Evolutionary conservation across 2,888 invertebrate genomes (phyloP).

Genomic region (Philonicus albiceps): DNA sequence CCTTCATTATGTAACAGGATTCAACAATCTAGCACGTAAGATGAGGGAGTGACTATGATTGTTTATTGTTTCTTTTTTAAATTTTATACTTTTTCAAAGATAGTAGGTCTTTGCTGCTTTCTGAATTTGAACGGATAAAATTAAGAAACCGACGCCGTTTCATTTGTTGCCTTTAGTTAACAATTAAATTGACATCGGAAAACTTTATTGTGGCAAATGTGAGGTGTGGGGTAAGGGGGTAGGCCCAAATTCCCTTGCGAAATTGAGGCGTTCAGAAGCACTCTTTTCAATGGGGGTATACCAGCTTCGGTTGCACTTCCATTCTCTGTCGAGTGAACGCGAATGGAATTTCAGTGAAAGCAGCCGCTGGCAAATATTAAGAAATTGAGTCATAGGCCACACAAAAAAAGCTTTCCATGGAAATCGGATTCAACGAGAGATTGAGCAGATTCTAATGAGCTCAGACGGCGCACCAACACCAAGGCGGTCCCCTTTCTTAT

Average conservation of each 20-base stretch:
- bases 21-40: background rate
- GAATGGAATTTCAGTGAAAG: slow-evolving; percentile 35
- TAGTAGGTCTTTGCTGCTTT: background rate
- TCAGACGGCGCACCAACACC: background rate
- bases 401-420: slow-evolving; percentile 25
- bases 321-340: background rate
- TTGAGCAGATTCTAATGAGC: background rate
- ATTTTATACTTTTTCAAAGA: background rate
- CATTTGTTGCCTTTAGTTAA: background rate
- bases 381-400: slow-evolving; percentile 30
- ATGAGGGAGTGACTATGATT: background rate
- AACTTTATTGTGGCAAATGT: background rate
- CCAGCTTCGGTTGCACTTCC: background rate
- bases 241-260: background rate
- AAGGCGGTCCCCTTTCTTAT: background rate
- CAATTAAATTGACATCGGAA: background rate
- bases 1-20: background rate
- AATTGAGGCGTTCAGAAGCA: background rate
- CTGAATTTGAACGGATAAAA: background rate
- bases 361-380: slow-evolving; percentile 1
- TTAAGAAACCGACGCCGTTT: background rate
- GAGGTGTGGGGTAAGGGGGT: background rate
- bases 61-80: background rate
- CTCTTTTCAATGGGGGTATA: background rate
- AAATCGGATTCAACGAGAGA: background rate